Percentiles rank a stretch among this genome's conserved stretches.
Conservation (phyloP, 1,140 invertebrate species). For the Dendroctonus valens region DNA sequence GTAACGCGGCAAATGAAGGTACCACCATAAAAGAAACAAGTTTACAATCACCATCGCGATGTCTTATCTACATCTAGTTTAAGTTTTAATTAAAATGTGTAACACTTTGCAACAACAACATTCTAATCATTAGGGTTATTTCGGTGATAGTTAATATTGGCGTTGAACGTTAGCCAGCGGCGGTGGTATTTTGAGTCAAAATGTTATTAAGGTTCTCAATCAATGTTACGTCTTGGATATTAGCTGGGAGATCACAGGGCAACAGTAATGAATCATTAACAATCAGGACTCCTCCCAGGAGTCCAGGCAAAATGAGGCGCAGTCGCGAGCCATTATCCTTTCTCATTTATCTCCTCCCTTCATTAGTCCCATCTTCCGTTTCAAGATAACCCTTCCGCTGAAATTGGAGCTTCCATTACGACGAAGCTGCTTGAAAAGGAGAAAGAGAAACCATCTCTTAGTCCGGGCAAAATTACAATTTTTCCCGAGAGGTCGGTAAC, state of each 20-base stretch:
- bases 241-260: neutral
- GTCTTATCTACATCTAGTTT: constrained; percentile 17
- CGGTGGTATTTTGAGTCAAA: too few species aligned
- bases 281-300: constrained; percentile 25
- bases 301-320: constrained; percentile 26
- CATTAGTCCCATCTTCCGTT: constrained; percentile 26
- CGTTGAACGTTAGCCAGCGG: neutral
- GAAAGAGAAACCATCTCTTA: constrained; percentile 3
- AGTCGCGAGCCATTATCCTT: constrained; percentile 31
- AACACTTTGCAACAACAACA: constrained; percentile 5
- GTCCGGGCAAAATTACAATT: neutral
- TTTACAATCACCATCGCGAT: constrained; percentile 29
- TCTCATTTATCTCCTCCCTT: constrained; percentile 32
- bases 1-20: constrained; percentile 27
- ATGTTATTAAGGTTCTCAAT: neutral
- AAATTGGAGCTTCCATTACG: constrained; percentile 23
- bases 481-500: neutral
- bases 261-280: constrained; percentile 27
- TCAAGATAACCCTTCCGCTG: constrained; percentile 28
- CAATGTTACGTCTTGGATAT: neutral
- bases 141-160: neutral
- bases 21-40: constrained; percentile 26
- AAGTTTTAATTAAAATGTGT: constrained; percentile 29
- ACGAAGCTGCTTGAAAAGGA: constrained; percentile 6
- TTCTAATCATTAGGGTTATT: neutral